These are phyloP conservation scores for Macrobrachium rosenbergii DNA, from an alignment of 1,140 invertebrate genomes.

Conservation along the genomic window DNA sequence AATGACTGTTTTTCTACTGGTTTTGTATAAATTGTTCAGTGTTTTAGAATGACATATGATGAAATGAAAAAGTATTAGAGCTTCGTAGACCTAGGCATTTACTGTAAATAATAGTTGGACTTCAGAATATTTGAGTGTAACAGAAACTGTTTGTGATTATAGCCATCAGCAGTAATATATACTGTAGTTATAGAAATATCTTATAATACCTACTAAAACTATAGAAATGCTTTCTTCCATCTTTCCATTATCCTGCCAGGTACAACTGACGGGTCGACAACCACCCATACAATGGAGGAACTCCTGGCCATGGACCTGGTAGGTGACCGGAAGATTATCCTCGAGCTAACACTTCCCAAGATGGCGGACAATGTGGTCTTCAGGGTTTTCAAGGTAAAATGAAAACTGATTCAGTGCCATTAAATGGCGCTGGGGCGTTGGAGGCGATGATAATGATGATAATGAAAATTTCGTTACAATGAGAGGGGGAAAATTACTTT, in stretches of 20 bases:
- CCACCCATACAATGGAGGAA: conserved; percentile 32
- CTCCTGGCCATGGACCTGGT: conserved; percentile 35
- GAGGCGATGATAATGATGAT: neutral
- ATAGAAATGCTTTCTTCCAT: conserved; percentile 74
- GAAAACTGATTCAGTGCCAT: too few species aligned
- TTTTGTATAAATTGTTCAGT: too few species aligned
- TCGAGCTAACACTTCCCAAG: conserved; percentile 23
- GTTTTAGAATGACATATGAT: too few species aligned
- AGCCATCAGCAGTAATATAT: too few species aligned
- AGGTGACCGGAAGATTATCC: conserved; percentile 37
- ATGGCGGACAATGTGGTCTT: conserved; percentile 37
- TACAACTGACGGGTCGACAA: conserved; percentile 4
- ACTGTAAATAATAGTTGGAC: too few species aligned
- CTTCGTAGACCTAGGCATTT: too few species aligned
- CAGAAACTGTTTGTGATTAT: too few species aligned
- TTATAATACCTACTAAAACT: conserved; percentile 71
- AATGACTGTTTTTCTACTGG: too few species aligned
- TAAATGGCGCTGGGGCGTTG: neutral
- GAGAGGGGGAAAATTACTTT: neutral
- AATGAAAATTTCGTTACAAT: too few species aligned
- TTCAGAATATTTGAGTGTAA: too few species aligned
- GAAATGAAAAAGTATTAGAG: too few species aligned
- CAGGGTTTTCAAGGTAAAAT: conserved; percentile 53
- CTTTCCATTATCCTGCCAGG: neutral
- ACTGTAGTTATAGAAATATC: neutral